phyloP scores from a whole-genome alignment of 2,113 vertebrate species.

The Falco punctatus region DNA sequence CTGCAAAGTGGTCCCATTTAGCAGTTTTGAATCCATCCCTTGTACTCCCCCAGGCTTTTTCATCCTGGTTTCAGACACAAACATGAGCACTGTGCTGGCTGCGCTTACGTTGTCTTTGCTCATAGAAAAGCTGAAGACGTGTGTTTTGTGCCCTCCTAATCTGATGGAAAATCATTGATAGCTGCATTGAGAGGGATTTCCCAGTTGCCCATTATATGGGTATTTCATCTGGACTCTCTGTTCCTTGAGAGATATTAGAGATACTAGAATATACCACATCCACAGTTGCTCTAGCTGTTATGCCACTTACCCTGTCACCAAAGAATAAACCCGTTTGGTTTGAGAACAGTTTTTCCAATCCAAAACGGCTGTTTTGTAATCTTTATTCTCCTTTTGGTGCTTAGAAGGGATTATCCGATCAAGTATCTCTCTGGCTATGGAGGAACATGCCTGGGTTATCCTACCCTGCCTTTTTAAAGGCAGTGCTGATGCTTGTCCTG shows the following conservation, averaged over 20 bases:
- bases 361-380: background rate
- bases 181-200: background rate
- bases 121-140: background rate
- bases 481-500: background rate
- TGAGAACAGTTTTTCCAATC: background rate
- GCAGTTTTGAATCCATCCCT: background rate
- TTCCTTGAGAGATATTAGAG: background rate
- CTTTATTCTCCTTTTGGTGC: background rate
- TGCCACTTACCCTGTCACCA: background rate
- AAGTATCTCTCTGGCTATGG: background rate
- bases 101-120: background rate
- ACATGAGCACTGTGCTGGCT: background rate
- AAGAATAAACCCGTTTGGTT: background rate
- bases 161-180: background rate
- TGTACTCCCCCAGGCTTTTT: background rate
- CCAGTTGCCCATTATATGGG: background rate
- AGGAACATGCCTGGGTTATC: background rate
- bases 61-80: background rate
- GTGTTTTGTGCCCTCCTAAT: background rate
- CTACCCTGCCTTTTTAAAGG: background rate
- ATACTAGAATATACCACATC: background rate
- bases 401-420: background rate
- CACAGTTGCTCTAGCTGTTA: background rate
- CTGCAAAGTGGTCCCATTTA: background rate
- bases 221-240: background rate